Base-by-base conservation (phyloP, 2,113 vertebrate species). In the Colinus virginianus region DNA sequence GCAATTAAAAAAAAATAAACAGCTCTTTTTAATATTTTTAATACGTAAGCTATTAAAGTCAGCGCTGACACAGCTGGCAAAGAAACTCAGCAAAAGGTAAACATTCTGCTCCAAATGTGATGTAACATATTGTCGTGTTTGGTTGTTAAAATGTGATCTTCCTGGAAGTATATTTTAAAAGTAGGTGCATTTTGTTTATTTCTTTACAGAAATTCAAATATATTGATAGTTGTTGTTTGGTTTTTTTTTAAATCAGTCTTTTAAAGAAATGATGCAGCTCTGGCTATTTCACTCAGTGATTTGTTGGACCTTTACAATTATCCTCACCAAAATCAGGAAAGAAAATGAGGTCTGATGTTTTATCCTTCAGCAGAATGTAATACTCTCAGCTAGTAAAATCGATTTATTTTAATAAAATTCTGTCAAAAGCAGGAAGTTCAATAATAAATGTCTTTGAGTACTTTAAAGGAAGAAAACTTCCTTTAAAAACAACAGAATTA, bases 1-100 rank as follows among this genome's bases (percentile, higher is more conserved):
- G 83, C 90, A 92, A 92, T 93, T 94, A 94, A 86, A 90, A 95
- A 95, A 94, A 96, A 96, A 91, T 93, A 96, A 96, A 87, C 75
- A 94, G 32, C 28, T 90, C 74, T 34, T 78, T 87, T 91, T 86
- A 90, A 93, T 95, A 92, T 91, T 94, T 93, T 95, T 94, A 75
- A 78, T 93, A 69, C 46, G 59, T 67, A 49, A 95, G 62, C 78
- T 93, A 93, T 93, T 94, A 53, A 64, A 93, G 81, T 92, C 78
- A 93, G 56, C 3, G 26, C 94, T 91, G 87, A 91, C 95, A 93
- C 90, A 97, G 93, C 95, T 97, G 97, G 95, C 96, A 96, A 26
- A 94, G 93, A 93, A 89, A 90, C 78, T 94, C 76, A 85, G 90
- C 87, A 86, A 90, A 94, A 94, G 83, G 93, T 90, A 94, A 95